These are phyloP conservation scores for Chrysopilus asiliformis DNA, from an alignment of 2,888 invertebrate species.

Conservation along the genomic window DNA sequence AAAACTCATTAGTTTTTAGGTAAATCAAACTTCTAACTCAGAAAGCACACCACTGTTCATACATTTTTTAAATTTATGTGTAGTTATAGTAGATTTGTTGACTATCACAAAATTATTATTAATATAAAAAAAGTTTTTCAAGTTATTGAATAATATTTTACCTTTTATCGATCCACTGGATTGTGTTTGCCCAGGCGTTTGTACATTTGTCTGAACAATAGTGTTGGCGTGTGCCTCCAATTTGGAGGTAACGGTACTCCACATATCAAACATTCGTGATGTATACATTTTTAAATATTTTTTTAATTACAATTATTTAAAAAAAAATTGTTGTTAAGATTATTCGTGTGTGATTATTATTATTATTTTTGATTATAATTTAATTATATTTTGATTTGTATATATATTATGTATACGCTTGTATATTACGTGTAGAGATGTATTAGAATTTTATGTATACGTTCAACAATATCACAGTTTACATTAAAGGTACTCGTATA, in stretches of 20 bases:
- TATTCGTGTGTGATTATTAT: slow-evolving; percentile 4
- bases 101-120: no score
- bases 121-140: slow-evolving; percentile 1
- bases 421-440: neutral
- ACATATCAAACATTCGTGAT: slow-evolving; percentile 39
- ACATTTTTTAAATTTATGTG: no score
- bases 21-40: no score
- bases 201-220: slow-evolving; percentile 37
- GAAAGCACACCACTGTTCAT: no score
- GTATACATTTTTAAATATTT: slow-evolving; percentile 32
- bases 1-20: no score
- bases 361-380: slow-evolving; percentile 1
- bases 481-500: slow-evolving; percentile 14
- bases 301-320: no score
- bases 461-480: slow-evolving; percentile 16
- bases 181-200: slow-evolving; percentile 33
- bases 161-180: slow-evolving; percentile 39
- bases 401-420: no score
- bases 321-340: no score
- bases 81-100: no score
- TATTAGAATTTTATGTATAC: slow-evolving; percentile 7
- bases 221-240: slow-evolving; percentile 37
- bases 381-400: neutral
- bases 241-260: slow-evolving; percentile 38
- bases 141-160: slow-evolving; percentile 18